These are phyloP conservation scores for Todiramphus chloris DNA, from an alignment of 2,113 vertebrate genomes.

Conservation along the genomic window DNA sequence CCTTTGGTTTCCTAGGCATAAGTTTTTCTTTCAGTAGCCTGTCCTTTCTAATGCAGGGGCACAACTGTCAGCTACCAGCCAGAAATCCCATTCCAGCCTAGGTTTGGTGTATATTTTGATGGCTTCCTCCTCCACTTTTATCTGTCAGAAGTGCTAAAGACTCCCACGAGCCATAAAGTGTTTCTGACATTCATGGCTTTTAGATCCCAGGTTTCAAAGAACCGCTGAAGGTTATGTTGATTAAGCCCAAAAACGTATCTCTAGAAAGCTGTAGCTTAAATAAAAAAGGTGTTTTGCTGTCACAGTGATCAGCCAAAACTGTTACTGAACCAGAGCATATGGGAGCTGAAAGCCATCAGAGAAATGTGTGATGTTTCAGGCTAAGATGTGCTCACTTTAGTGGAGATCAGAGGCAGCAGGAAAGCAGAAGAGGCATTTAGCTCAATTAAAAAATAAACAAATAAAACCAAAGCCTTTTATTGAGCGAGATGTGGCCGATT, in stretches of 20 bases:
- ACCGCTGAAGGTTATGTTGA: constrained; percentile 49
- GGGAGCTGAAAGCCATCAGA: constrained; percentile 14
- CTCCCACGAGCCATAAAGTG: constrained; percentile 37
- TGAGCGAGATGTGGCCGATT: neutral
- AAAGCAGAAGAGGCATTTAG: neutral
- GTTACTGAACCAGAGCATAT: constrained; percentile 16
- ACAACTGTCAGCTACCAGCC: neutral
- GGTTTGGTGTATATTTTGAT: neutral
- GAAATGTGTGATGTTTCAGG: neutral
- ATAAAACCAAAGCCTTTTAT: neutral
- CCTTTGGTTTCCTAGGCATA: neutral
- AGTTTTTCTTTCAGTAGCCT: neutral
- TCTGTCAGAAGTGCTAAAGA: constrained; percentile 52
- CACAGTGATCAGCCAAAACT: constrained; percentile 24
- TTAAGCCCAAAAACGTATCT: constrained; percentile 52
- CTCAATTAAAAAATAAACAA: constrained; percentile 28
- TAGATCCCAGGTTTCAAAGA: constrained; percentile 57
- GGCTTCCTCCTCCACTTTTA: constrained; percentile 32
- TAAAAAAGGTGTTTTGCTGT: constrained; percentile 37
- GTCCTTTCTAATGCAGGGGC: neutral
- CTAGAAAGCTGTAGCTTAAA: constrained; percentile 45
- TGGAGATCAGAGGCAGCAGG: neutral
- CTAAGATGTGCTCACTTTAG: constrained; percentile 33
- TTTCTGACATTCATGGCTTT: constrained; percentile 65
- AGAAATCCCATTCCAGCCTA: neutral